phyloP scores from a whole-genome alignment of 1,140 invertebrate genomes.

The Diabrotica undecimpunctata region DNA sequence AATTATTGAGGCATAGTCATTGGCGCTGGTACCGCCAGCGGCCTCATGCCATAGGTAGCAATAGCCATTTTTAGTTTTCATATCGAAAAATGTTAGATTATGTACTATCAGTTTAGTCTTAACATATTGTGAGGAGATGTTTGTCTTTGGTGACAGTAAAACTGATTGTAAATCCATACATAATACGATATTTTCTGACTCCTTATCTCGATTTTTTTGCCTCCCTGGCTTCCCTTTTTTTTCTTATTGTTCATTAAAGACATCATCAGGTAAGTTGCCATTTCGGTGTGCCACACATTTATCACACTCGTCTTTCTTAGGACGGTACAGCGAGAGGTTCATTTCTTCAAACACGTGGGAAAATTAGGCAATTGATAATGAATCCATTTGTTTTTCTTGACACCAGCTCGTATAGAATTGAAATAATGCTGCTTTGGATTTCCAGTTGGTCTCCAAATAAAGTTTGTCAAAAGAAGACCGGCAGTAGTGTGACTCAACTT shows the following conservation, averaged over 20 bases:
- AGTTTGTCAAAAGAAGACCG: too few species aligned
- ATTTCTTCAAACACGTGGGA: conserved; percentile 9
- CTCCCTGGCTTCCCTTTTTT: conserved; percentile 16
- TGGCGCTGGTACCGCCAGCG: background rate
- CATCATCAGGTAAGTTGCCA: background rate
- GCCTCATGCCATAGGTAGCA: conserved; percentile 6
- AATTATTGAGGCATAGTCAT: background rate
- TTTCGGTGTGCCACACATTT: conserved; percentile 10
- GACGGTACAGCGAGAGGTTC: conserved; percentile 5
- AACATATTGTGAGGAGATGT: background rate
- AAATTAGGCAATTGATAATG: conserved; percentile 8
- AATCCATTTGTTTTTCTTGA: background rate
- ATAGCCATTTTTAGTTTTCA: conserved; percentile 10
- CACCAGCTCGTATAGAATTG: background rate
- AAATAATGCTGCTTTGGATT: too few species aligned
- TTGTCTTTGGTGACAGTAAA: background rate
- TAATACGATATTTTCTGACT: conserved; percentile 4
- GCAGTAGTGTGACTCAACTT: too few species aligned
- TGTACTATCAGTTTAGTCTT: conserved; percentile 11
- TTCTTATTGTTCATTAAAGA: conserved; percentile 9
- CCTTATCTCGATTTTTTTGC: conserved; percentile 11
- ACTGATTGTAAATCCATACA: conserved; percentile 6
- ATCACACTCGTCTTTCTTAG: conserved; percentile 18
- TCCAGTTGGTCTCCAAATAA: too few species aligned
- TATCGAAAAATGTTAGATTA: conserved; percentile 7